These are phyloP conservation scores for Hucho hucho DNA, from an alignment of 2,113 vertebrate genomes.

Conservation along the genomic window DNA sequence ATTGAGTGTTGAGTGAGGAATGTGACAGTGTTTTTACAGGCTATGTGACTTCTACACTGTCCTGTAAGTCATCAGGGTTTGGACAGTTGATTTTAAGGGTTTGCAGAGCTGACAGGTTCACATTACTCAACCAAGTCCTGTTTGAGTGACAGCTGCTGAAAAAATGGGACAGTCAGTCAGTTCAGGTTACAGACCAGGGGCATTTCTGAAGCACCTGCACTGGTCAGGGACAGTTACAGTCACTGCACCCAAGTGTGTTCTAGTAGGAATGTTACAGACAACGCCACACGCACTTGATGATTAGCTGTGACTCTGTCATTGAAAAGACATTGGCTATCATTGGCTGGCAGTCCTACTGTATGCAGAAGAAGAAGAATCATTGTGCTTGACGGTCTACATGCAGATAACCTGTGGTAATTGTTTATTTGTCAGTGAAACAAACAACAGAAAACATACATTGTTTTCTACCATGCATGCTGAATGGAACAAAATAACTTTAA, in stretches of 20 bases:
- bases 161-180: background rate
- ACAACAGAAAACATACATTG: background rate
- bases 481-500: too few relatives aligned
- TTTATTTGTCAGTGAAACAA: too few relatives aligned
- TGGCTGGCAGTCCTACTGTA: background rate
- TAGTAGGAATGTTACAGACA: background rate
- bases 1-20: background rate
- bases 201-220: background rate
- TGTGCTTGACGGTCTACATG: too few relatives aligned
- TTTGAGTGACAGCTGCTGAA: constrained; percentile 12
- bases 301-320: background rate
- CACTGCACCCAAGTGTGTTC: too few relatives aligned
- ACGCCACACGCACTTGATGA: background rate
- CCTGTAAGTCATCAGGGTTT: constrained; percentile 2
- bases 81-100: constrained; percentile 5
- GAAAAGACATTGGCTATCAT: background rate
- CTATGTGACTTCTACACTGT: background rate
- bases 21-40: constrained; percentile 2
- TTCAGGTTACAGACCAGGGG: background rate
- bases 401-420: too few relatives aligned
- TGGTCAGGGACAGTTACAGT: too few relatives aligned
- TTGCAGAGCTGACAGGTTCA: background rate
- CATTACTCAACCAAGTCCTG: background rate
- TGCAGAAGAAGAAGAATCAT: background rate
- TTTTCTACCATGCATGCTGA: too few relatives aligned